Conservation (phyloP, 2,797 vertebrate genomes). For the Sebastes trivittatus region DNA sequence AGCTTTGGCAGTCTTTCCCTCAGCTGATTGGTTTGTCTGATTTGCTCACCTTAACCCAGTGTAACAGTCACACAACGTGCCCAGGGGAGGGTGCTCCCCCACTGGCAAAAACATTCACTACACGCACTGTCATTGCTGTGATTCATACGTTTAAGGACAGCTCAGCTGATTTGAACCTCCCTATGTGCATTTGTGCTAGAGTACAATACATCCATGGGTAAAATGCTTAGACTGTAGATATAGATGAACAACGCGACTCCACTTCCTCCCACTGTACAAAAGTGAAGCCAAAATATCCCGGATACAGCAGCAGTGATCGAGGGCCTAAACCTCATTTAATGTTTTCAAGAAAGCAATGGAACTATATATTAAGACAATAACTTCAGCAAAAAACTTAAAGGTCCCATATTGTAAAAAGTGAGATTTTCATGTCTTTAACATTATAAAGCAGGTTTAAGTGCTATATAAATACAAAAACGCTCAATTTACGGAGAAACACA, state of each 20-base stretch:
- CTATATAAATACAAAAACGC: too few relatives aligned
- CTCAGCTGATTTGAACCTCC: background rate
- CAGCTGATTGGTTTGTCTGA: slow-evolving; percentile 30
- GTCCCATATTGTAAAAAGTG: too few relatives aligned
- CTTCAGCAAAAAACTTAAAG: too few relatives aligned
- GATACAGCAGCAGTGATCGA: too few relatives aligned
- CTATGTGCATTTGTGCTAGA: background rate
- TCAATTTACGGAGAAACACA: too few relatives aligned
- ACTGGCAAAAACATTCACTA: background rate
- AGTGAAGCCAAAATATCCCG: background rate
- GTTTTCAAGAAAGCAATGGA: too few relatives aligned
- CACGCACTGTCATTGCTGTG: background rate
- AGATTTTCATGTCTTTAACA: too few relatives aligned
- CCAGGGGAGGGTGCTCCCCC: slow-evolving; percentile 1
- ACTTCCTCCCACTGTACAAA: background rate
- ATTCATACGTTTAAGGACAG: slow-evolving; percentile 7
- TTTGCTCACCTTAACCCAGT: slow-evolving; percentile 29
- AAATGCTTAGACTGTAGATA: background rate
- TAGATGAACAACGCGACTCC: background rate
- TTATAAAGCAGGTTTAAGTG: too few relatives aligned
- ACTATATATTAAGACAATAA: too few relatives aligned
- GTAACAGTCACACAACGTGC: slow-evolving; percentile 1
- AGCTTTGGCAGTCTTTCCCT: slow-evolving; percentile 6
- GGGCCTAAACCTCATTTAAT: too few relatives aligned
- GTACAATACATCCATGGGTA: background rate